These are phyloP conservation scores for Actenoides lindsayi DNA, from an alignment of 2,113 vertebrate genomes.

Conservation along the genomic window DNA sequence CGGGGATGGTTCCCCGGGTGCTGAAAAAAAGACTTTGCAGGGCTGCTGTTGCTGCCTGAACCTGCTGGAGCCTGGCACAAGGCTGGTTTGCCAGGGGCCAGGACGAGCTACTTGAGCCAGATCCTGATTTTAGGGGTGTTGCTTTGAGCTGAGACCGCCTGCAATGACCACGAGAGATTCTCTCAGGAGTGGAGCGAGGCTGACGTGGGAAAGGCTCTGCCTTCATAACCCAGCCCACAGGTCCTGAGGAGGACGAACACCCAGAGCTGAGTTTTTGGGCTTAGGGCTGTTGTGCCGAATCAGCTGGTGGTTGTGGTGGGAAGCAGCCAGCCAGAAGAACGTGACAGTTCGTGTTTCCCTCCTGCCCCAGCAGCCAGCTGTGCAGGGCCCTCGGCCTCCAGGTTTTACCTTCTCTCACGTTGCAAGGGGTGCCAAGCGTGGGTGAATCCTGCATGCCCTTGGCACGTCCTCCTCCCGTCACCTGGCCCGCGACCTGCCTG, in stretches of 20 bases:
- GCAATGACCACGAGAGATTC: not conserved
- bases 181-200: not conserved
- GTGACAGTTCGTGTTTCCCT: not conserved
- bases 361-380: not conserved
- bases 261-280: rapidly evolving
- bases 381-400: rapidly evolving
- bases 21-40: rapidly evolving
- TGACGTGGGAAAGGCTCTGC: not conserved
- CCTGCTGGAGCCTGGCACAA: not conserved
- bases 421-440: not conserved
- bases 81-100: not conserved
- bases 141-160: not conserved
- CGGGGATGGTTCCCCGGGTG: not conserved
- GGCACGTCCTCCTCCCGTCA: not conserved
- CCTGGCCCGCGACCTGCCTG: not conserved
- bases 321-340: not conserved
- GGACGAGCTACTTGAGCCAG: not conserved
- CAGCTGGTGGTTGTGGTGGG: not conserved
- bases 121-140: not conserved
- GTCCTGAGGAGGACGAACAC: not conserved
- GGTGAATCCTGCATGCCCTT: not conserved
- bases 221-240: not conserved
- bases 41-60: not conserved
- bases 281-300: not conserved
- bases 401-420: not conserved